Percentiles rank a stretch among this genome's conserved stretches.
phyloP scores from a whole-genome alignment of 2,888 invertebrate genomes.

The Pardosa pseudoannulata region DNA sequence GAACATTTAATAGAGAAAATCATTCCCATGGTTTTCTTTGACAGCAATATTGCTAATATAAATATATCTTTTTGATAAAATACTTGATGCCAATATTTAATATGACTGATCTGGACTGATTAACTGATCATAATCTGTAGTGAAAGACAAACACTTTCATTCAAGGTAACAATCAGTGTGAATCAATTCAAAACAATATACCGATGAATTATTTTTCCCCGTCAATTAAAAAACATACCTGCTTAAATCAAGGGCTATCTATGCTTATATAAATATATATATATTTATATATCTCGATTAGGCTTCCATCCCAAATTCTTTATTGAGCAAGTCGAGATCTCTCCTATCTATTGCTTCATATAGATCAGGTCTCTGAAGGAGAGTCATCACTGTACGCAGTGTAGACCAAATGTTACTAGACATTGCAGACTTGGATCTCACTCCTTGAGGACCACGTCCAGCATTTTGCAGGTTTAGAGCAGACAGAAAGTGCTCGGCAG shows the following conservation, averaged over 20 bases:
- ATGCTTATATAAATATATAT: slow-evolving; percentile 1
- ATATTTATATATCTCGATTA: slow-evolving; percentile 51
- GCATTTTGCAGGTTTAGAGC: slow-evolving; percentile 92
- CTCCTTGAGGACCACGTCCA: slow-evolving; percentile 81
- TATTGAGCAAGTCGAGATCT: slow-evolving; percentile 77
- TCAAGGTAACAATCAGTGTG: no score
- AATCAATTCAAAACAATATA: no score
- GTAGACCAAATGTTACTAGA: slow-evolving; percentile 97
- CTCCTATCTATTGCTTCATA: slow-evolving; percentile 80
- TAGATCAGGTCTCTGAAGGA: slow-evolving; percentile 83
- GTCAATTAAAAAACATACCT: no score
- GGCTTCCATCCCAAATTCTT: slow-evolving; percentile 76
- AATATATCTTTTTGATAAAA: no score
- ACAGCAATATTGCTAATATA: no score
- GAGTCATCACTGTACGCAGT: slow-evolving; percentile 88
- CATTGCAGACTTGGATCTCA: slow-evolving; percentile 80
- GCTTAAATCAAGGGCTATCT: background rate
- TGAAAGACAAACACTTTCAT: no score
- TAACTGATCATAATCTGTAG: no score
- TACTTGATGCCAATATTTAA: no score
- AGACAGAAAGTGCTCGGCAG: slow-evolving; percentile 94
- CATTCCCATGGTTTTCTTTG: no score
- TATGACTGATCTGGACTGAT: no score
- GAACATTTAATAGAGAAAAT: no score
- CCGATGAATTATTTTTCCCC: no score